Base-by-base conservation (phyloP, 1,140 invertebrate species). In the Drosophila ficusphila region DNA sequence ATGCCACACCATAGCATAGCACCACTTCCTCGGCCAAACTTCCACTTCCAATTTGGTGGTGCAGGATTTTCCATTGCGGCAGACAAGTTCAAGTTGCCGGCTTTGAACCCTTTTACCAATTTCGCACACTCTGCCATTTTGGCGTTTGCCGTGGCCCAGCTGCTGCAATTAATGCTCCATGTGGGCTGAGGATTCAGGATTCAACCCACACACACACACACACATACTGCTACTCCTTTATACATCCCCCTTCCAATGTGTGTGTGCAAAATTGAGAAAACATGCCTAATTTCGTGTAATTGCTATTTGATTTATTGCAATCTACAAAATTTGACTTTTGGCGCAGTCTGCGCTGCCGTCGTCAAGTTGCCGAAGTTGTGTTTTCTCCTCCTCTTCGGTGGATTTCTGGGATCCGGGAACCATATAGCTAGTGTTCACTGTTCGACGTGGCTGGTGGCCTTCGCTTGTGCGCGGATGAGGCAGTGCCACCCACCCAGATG, bases 221-320 rank as follows among this genome's bases (percentile, higher is more conserved):
- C n/a, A n/a, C n/a, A n/a, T n/a, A n/a, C n/a, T n/a, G n/a, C 6
- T 9, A 19, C 12, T 12, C 41, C 33, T 12, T 25, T 33, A 2
- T 1, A 14, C 5, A 51, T 36, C 23, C 8, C 19, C 6, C 9
- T 9, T 3, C 2, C 4, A 46, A n/a, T 53, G 47, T 75, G 49
- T 81, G 53, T 85, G 75, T 60, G 75, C 44, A 48, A 78, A 88
- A 83, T 88, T 89, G 83, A 88, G 89, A 90, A 90, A 90, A 90
- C 89, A 90, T 90, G 85, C 89, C 89, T 90, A 90, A 90, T 90
- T 90, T 90, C 85, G 74, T 90, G 85, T 90, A 90, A 90, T 90
- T 90, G 89, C 89, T 77, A 89, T 90, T 90, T 90, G 89, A 90
- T 90, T 90, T 90, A 90, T 90, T 90, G 72, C 89, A 79, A 88